These are phyloP conservation scores for Orchesella flavescens DNA, from an alignment of 2,888 invertebrate species.

Conservation along the genomic window DNA sequence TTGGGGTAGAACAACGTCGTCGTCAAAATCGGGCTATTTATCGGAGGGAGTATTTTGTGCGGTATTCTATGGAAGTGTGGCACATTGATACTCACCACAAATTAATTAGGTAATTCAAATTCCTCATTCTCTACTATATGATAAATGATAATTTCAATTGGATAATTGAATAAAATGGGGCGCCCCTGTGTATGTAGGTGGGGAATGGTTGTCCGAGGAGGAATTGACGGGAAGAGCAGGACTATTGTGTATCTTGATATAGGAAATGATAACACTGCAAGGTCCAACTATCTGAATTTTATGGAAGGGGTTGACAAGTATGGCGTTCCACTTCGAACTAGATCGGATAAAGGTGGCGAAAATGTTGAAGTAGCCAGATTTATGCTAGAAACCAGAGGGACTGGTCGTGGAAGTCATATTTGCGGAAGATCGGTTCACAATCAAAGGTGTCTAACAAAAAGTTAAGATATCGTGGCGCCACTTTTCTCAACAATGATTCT, in stretches of 20 bases:
- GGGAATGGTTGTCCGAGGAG: no score
- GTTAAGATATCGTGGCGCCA: no score
- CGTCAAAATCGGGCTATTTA: slow-evolving; percentile 53
- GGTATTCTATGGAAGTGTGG: slow-evolving; percentile 61
- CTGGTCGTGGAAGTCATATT: slow-evolving; percentile 46
- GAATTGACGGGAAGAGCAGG: slow-evolving; percentile 65
- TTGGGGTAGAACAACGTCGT: slow-evolving; percentile 51
- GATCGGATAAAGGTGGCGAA: slow-evolving; percentile 63
- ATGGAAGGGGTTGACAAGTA: slow-evolving; percentile 24
- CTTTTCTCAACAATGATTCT: no score
- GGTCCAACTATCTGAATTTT: slow-evolving; percentile 39
- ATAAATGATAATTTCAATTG: no score
- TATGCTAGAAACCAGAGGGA: slow-evolving; percentile 54
- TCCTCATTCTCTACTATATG: no score
- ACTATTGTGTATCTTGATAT: slow-evolving; percentile 38
- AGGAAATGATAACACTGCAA: slow-evolving; percentile 47
- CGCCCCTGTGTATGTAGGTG: no score
- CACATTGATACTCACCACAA: slow-evolving; percentile 64
- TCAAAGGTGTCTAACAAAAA: slow-evolving; percentile 52
- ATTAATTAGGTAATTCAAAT: slow-evolving; percentile 57
- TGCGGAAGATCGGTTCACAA: no score
- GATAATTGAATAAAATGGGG: no score
- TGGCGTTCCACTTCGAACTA: slow-evolving; percentile 47
- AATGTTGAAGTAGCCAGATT: slow-evolving; percentile 52
- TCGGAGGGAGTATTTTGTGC: slow-evolving; percentile 60